Percentiles rank a stretch among this genome's conserved stretches.
phyloP scores from a whole-genome alignment of 2,888 invertebrate genomes.

The Phlogophora meticulosa region DNA sequence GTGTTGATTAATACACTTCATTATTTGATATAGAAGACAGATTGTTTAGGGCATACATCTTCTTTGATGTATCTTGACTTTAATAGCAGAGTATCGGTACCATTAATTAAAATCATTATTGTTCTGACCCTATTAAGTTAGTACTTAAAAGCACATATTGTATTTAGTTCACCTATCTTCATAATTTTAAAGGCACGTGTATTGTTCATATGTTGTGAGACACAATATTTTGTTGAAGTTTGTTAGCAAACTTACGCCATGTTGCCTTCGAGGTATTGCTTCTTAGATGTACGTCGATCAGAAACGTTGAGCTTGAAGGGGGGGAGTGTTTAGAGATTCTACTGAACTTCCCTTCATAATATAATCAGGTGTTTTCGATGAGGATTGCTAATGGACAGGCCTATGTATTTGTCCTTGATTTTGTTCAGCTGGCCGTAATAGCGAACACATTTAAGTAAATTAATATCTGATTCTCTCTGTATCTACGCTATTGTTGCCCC shows the following conservation, averaged over 20 bases:
- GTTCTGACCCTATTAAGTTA: too few species aligned
- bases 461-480: too few species aligned
- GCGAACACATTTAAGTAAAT: too few species aligned
- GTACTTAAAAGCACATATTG: too few species aligned
- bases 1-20: too few species aligned
- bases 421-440: neutral
- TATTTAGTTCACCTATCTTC: too few species aligned
- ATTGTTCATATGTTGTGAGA: slow-evolving; percentile 20
- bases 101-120: too few species aligned
- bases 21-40: too few species aligned
- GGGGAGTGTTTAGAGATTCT: neutral
- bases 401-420: neutral
- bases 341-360: neutral
- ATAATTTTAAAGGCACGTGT: slow-evolving; percentile 6
- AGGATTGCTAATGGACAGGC: neutral
- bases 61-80: too few species aligned
- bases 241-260: slow-evolving; percentile 33
- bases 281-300: slow-evolving; percentile 5
- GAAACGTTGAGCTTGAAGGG: neutral
- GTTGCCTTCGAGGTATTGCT: slow-evolving; percentile 37
- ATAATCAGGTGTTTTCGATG: neutral
- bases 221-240: slow-evolving; percentile 28
- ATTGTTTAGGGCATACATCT: too few species aligned
- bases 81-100: too few species aligned
- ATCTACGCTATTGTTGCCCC: neutral